Evolutionary conservation across 2,113 vertebrate genomes (phyloP).

Genomic region (Cynoglossus semilaevis): DNA sequence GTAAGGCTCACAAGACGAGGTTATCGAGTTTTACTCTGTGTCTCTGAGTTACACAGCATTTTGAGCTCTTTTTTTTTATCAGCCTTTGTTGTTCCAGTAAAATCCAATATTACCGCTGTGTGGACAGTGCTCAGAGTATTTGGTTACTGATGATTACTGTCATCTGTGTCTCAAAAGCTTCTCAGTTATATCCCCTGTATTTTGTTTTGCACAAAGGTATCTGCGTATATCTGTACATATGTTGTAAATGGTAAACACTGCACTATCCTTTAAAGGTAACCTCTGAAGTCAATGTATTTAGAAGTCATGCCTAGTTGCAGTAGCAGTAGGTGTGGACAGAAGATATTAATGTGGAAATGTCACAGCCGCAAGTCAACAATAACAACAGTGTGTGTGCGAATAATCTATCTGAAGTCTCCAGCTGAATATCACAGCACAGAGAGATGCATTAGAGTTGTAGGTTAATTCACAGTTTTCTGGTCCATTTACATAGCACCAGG

Average conservation of each 20-base stretch:
- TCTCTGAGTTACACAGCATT: neutral
- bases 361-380: slow-evolving; percentile 2
- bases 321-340: slow-evolving; percentile 1
- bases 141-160: neutral
- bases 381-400: neutral
- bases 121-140: neutral
- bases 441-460: too few species aligned
- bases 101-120: too few species aligned
- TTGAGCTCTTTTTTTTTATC: neutral
- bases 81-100: too few species aligned
- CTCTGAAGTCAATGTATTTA: slow-evolving; percentile 20
- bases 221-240: slow-evolving; percentile 4
- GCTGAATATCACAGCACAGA: slow-evolving; percentile 11
- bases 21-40: too few species aligned
- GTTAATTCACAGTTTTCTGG: too few species aligned
- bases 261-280: slow-evolving; percentile 11
- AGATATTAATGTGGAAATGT: slow-evolving; percentile 21
- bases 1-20: too few species aligned
- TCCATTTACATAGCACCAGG: too few species aligned
- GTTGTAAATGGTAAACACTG: slow-evolving; percentile 12
- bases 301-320: slow-evolving; percentile 35
- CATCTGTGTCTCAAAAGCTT: neutral
- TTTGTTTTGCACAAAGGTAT: slow-evolving; percentile 3
- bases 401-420: neutral
- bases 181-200: neutral